These are phyloP conservation scores for Chionis minor DNA, from an alignment of 2,113 vertebrate species.

Conservation along the genomic window DNA sequence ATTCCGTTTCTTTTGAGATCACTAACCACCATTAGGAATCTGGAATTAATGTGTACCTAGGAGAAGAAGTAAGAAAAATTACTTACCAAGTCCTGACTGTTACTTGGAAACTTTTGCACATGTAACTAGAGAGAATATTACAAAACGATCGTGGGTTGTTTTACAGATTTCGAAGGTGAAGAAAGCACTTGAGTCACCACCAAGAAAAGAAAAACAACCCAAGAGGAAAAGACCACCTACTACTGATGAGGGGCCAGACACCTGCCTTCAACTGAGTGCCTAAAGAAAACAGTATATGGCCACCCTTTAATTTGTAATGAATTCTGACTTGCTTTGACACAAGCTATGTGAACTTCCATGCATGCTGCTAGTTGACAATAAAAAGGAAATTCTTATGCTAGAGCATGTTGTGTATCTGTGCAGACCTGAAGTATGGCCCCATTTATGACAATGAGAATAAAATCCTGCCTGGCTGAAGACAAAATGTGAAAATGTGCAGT, in stretches of 20 bases:
- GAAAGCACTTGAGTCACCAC: slow-evolving; percentile 55
- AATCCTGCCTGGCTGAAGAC: neutral
- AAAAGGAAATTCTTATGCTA: slow-evolving; percentile 29
- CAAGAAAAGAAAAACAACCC: slow-evolving; percentile 43
- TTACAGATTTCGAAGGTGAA: slow-evolving; percentile 38
- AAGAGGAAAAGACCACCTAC: slow-evolving; percentile 62
- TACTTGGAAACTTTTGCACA: slow-evolving; percentile 60
- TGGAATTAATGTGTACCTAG: slow-evolving; percentile 5
- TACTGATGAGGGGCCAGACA: slow-evolving; percentile 56
- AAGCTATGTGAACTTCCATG: neutral
- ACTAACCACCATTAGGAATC: slow-evolving; percentile 3
- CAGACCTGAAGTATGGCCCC: neutral
- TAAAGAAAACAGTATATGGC: slow-evolving; percentile 49
- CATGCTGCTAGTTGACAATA: neutral
- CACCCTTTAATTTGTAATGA: slow-evolving; percentile 30
- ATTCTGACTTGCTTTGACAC: slow-evolving; percentile 22
- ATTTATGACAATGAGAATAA: neutral
- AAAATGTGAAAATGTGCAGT: neutral
- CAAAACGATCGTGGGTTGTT: neutral
- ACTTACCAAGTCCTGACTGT: slow-evolving; percentile 2
- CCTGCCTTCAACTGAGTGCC: slow-evolving; percentile 60
- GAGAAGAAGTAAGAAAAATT: slow-evolving; percentile 30
- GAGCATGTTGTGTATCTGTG: neutral
- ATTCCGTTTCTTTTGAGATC: slow-evolving; percentile 37
- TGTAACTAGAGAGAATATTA: slow-evolving; percentile 40